These are phyloP conservation scores for Silurus lanzhouensis DNA, from an alignment of 2,797 vertebrate species.

Conservation along the genomic window DNA sequence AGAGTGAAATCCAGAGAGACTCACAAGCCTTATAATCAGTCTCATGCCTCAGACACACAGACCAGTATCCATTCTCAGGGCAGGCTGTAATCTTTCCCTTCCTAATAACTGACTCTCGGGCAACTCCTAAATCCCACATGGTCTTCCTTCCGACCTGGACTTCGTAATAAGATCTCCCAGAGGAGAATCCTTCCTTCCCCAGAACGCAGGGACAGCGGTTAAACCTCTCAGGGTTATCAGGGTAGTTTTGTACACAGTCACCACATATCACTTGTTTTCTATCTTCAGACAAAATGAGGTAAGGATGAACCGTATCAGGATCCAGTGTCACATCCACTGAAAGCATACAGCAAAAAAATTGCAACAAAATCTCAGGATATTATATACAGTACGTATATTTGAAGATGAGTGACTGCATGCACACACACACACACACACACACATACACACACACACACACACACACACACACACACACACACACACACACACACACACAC, in stretches of 20 bases:
- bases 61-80: conserved; percentile 57
- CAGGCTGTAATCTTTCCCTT: conserved; percentile 45
- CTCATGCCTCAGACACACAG: conserved; percentile 54
- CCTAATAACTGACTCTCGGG: conserved; percentile 50
- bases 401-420: not conserved
- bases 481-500: conserved; percentile 2
- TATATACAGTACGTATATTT: not conserved
- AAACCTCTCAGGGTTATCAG: conserved; percentile 45
- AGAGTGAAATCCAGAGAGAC: not conserved
- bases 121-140: conserved; percentile 62
- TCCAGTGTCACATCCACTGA: conserved; percentile 5
- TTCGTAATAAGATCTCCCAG: conserved; percentile 42
- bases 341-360: not conserved
- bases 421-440: not conserved
- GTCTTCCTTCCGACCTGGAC: conserved; percentile 53
- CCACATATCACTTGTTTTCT: not conserved
- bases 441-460: not conserved
- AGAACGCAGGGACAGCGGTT: conserved; percentile 35
- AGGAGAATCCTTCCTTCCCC: conserved; percentile 40
- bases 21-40: conserved; percentile 57
- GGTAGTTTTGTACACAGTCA: not conserved
- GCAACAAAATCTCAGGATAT: no score
- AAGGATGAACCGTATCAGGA: not conserved
- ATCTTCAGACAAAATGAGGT: conserved; percentile 3
- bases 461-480: not conserved